Evolutionary conservation across 2,113 vertebrate genomes (phyloP), one percentile per base, ranked within the genome.

Genomic region (Archocentrus centrarchus): DNA sequence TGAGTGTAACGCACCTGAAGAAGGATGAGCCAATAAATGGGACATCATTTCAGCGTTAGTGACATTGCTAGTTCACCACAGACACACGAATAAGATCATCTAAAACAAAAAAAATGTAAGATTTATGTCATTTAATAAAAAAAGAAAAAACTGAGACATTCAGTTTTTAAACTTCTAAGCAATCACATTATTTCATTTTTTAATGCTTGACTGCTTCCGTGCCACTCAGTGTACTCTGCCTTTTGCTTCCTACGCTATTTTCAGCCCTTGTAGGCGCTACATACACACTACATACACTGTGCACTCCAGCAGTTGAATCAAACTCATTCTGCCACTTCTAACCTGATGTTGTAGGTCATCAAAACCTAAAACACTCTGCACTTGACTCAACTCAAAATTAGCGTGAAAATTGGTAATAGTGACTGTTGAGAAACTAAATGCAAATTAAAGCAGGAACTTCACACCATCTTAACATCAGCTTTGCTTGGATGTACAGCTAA

Each of bases 1-100:
- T 98, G 97, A 3, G 97, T 97, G 91, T 98, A 97, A 70, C 98
- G 98, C 57, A 99, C 97, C 98, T 99, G 93, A 18, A 89, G 35
- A 32, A 11, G 8, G 13, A 76, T 15, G 8, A 64, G 39, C 60
- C 11, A 75, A 10, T 10, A 79, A 22, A 1, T 14, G 1, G 11
- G 18, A 30, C 7, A 24, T 59, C 0, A 15, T 61, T 47, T 32
- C 11, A 73, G 47, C 11, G n/a, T 32, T 55, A 32, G 66, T 15
- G 30, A 70, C 17, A 59, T 6, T 5, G n/a, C 44, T 68, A 53
- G 62, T 17, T 58, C 9, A 44, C 32, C 20, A 53, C 18, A 73
- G 27, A 18, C 68, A 55, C 68, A 55, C 2, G 20, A 32, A 55
- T 53, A 35, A 73, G 68, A 32, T 73, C 1, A 55, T 55, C 18